Evolutionary conservation across 2,113 vertebrate species (phyloP).

Genomic region (Turdus rufiventris): DNA sequence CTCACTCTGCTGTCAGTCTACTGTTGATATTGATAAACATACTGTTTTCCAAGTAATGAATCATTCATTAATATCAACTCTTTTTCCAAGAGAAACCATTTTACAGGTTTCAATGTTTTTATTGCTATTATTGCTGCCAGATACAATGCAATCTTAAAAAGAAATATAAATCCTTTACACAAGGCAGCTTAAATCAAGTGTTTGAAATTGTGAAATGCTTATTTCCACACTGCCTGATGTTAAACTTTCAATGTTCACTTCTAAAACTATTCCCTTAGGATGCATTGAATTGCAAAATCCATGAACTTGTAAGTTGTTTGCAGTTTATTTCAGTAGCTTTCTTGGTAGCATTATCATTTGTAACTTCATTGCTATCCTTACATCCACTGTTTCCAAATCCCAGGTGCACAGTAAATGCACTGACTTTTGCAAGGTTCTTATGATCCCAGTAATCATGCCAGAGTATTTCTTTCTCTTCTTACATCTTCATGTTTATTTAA

Average conservation of each 20-base stretch:
- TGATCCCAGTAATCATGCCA: neutral
- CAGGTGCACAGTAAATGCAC: neutral
- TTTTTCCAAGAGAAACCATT: neutral
- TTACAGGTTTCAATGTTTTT: neutral
- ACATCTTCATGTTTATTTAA: neutral
- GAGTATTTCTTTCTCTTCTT: neutral
- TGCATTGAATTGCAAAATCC: slow-evolving; percentile 5
- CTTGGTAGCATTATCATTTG: neutral
- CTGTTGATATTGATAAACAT: neutral
- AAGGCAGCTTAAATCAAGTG: neutral
- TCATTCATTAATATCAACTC: neutral
- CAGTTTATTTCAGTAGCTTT: neutral
- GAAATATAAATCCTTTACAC: neutral
- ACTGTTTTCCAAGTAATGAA: neutral
- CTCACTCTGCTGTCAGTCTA: neutral
- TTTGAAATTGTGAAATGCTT: slow-evolving; percentile 3
- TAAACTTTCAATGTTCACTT: neutral
- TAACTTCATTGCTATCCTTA: neutral
- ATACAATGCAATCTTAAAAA: neutral
- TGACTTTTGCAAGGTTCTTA: neutral
- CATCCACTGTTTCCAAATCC: neutral
- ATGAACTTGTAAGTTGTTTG: neutral
- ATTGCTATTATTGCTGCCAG: neutral
- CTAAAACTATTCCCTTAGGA: neutral
- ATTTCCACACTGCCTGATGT: neutral